These are phyloP conservation scores for Pristiophorus japonicus DNA, from an alignment of 2,113 vertebrate species.

Conservation along the genomic window DNA sequence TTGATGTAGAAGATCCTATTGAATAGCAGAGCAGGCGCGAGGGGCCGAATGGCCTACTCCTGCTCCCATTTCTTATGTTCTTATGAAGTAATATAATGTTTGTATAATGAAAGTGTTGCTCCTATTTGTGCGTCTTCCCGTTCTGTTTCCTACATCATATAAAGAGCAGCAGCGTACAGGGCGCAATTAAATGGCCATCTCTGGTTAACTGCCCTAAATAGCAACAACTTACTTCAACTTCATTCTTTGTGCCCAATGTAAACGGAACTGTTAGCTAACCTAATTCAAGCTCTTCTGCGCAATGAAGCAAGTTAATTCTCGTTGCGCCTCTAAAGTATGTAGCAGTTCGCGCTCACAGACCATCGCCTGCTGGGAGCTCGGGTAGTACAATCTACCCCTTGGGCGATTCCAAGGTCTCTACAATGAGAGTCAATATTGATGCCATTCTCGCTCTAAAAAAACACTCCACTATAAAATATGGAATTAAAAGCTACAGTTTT, in stretches of 20 bases:
- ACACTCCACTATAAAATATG: not conserved
- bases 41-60: too few relatives aligned
- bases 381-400: not conserved
- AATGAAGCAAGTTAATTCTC: not conserved
- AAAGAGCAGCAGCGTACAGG: not conserved
- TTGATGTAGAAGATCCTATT: too few relatives aligned
- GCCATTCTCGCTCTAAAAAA: not conserved
- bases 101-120: not conserved
- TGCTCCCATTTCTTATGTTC: too few relatives aligned
- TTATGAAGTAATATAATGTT: too few relatives aligned
- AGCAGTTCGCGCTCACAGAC: not conserved
- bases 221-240: not conserved
- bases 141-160: not conserved
- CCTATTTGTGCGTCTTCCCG: not conserved
- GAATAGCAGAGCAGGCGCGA: too few relatives aligned
- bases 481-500: not conserved
- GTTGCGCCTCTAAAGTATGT: not conserved
- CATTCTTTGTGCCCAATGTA: not conserved
- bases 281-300: not conserved
- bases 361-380: not conserved
- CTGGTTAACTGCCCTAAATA: not conserved
- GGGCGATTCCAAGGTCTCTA: not conserved
- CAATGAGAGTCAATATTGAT: not conserved
- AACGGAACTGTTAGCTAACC: not conserved
- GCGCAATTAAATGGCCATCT: not conserved